Evolutionary conservation across 2,888 invertebrate species (phyloP).

Genomic region (Acanthacorydalis orientalis): DNA sequence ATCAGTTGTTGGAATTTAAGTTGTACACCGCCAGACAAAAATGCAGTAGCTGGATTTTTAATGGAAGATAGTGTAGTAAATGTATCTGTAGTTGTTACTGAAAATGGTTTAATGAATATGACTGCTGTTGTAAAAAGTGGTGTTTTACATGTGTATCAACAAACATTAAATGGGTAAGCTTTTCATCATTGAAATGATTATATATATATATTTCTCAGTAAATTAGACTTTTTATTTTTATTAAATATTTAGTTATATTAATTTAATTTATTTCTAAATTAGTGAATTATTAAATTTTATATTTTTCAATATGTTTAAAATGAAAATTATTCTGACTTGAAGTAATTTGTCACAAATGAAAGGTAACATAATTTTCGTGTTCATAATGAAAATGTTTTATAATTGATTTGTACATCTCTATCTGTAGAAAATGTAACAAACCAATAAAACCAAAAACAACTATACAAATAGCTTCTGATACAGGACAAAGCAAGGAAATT

Average conservation of each 20-base stretch:
- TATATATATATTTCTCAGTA: too few species aligned
- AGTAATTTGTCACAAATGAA: too few species aligned
- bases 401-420: conserved; percentile 11
- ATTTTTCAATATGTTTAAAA: too few species aligned
- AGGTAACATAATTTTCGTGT: too few species aligned
- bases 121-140: conserved; percentile 55
- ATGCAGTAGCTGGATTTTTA: conserved; percentile 38
- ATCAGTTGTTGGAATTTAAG: conserved; percentile 32
- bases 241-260: too few species aligned
- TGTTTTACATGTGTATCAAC: conserved; percentile 59
- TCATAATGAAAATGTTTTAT: background rate
- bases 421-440: conserved; percentile 32
- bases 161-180: conserved; percentile 55
- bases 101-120: conserved; percentile 30
- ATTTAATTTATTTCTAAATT: too few species aligned
- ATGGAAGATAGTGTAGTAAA: conserved; percentile 50
- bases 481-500: conserved; percentile 24
- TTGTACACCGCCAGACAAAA: conserved; percentile 27
- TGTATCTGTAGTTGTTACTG: conserved; percentile 30
- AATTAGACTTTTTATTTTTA: too few species aligned
- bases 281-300: too few species aligned
- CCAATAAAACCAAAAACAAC: conserved; percentile 46
- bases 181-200: conserved; percentile 2
- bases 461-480: conserved; percentile 40
- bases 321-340: too few species aligned